Evolutionary conservation across 2,113 vertebrate genomes (phyloP).

Genomic region (Regulus satrapa): DNA sequence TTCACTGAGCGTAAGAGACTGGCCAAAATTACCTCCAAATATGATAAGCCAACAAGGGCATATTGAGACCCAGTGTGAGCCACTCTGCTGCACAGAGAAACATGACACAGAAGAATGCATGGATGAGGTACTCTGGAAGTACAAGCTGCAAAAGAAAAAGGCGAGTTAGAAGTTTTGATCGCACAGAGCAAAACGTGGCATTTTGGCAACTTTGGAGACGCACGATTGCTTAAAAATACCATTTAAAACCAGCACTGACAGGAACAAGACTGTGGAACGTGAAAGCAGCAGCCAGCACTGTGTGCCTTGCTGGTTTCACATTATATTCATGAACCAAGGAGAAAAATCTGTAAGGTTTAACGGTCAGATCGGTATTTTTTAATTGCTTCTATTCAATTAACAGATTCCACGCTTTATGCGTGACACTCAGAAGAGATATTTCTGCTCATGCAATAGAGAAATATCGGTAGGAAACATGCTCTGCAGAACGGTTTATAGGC

Average conservation of each 20-base stretch:
- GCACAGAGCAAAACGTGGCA: background rate
- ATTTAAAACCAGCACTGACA: background rate
- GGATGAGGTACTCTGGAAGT: constrained; percentile 98
- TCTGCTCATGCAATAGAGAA: constrained; percentile 59
- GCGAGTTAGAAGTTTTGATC: background rate
- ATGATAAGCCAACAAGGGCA: constrained; percentile 95
- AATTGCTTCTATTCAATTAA: background rate
- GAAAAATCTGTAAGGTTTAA: background rate
- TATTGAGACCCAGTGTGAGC: constrained; percentile 95
- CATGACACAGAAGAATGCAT: constrained; percentile 99
- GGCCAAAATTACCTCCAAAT: constrained; percentile 88
- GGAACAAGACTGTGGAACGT: background rate
- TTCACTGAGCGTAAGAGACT: background rate
- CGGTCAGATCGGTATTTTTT: background rate
- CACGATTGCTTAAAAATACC: background rate
- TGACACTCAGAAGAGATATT: constrained; percentile 32
- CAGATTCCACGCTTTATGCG: background rate
- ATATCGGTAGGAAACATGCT: constrained; percentile 39
- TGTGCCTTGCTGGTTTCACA: background rate
- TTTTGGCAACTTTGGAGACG: background rate
- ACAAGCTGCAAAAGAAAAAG: constrained; percentile 86
- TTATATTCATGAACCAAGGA: background rate
- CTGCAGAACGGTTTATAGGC: background rate
- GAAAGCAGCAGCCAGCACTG: background rate
- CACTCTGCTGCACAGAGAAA: constrained; percentile 98